A percentile compares a stretch with the other conserved stretches of the same genome.
These are phyloP conservation scores for Chrysomela aeneicollis DNA, from an alignment of 2,888 invertebrate genomes.

Conservation along the genomic window DNA sequence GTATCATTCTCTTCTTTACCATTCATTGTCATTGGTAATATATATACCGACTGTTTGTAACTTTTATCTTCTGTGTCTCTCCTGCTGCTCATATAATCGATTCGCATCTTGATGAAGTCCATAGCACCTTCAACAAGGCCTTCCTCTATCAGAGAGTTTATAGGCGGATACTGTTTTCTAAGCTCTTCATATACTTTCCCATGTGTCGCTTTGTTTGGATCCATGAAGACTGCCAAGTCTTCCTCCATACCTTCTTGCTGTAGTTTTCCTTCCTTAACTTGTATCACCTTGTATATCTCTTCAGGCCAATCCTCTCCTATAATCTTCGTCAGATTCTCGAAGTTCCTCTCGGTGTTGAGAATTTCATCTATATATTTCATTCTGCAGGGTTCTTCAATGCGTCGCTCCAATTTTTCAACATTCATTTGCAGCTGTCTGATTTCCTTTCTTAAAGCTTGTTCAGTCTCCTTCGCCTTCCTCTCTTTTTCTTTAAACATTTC, in stretches of 20 bases:
- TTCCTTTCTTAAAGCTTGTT: not conserved
- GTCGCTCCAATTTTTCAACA: not conserved
- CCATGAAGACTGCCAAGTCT: not conserved
- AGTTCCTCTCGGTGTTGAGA: not conserved
- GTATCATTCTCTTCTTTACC: not conserved
- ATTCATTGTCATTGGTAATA: constrained; percentile 4
- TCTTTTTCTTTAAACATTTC: not conserved
- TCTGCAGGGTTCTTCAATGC: not conserved
- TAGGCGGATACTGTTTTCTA: not conserved
- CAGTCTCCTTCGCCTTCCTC: not conserved
- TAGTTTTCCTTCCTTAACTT: not conserved
- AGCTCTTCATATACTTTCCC: constrained; percentile 1
- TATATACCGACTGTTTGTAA: not conserved
- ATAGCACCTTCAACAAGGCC: constrained; percentile 1
- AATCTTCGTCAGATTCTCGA: not conserved
- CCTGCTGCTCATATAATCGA: constrained; percentile 1
- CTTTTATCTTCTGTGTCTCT: not conserved
- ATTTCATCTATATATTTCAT: not conserved
- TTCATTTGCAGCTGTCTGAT: not conserved
- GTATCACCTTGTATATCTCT: not conserved
- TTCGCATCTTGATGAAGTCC: constrained; percentile 6
- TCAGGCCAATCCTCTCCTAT: not conserved
- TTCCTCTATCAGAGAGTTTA: constrained; percentile 3
- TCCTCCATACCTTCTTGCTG: not conserved
- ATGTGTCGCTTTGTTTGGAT: not conserved